Evolutionary conservation across 2,113 vertebrate genomes (phyloP).

Genomic region (Apteryx mantelli): DNA sequence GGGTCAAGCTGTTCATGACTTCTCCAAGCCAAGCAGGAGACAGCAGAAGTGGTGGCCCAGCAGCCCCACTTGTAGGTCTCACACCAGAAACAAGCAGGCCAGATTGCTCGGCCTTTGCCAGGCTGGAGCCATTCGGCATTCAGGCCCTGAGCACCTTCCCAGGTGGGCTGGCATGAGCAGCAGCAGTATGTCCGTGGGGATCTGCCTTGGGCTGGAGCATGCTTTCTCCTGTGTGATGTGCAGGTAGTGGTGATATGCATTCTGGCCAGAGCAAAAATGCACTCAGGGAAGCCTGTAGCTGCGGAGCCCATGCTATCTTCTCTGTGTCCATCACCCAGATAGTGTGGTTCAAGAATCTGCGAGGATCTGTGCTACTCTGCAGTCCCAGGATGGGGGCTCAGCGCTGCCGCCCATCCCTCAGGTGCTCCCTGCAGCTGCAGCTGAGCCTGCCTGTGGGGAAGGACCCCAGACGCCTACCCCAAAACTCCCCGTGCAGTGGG

Average conservation of each 20-base stretch:
- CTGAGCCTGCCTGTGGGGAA: too few species aligned
- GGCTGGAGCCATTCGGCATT: not conserved
- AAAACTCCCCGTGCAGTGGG: too few species aligned
- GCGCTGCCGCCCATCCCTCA: too few species aligned
- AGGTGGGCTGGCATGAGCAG: not conserved
- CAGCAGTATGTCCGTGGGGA: not conserved
- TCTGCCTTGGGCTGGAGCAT: not conserved
- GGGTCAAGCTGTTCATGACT: not conserved
- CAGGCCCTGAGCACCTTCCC: too few species aligned
- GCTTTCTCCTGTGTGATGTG: not conserved
- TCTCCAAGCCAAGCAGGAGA: not conserved
- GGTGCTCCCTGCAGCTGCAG: too few species aligned
- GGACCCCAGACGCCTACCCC: too few species aligned
- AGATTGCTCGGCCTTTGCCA: not conserved
- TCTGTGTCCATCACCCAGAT: not conserved
- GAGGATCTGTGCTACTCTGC: too few species aligned
- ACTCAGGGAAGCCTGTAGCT: not conserved
- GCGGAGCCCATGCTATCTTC: not conserved
- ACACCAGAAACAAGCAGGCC: not conserved
- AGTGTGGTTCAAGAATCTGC: not conserved
- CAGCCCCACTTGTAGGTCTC: not conserved
- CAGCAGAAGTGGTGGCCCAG: not conserved
- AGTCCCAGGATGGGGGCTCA: too few species aligned
- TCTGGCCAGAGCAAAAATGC: not conserved
- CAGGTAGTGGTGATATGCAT: not conserved